These are phyloP conservation scores for Nomada ruficornis DNA, from an alignment of 2,888 invertebrate genomes.

Conservation along the genomic window DNA sequence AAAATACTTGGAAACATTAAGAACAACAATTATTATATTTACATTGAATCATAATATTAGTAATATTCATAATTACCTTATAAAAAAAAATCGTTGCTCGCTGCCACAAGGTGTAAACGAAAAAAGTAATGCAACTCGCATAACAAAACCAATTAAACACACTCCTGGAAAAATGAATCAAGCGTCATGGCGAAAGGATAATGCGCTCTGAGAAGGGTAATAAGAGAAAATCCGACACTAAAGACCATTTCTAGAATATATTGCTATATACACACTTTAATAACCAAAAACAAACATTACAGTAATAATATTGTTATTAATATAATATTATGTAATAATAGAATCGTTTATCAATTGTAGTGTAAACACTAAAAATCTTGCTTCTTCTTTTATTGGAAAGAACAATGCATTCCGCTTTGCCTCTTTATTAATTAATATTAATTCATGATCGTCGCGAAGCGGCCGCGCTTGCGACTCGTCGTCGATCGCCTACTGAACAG, in stretches of 20 bases:
- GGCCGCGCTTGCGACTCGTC: conserved; percentile 59
- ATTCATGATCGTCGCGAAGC: conserved; percentile 76
- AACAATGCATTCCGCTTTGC: conserved; percentile 76
- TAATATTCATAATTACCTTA: too few species aligned
- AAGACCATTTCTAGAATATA: conserved; percentile 76
- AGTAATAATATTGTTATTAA: conserved; percentile 82
- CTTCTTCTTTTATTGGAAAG: conserved; percentile 76
- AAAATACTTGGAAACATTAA: too few species aligned
- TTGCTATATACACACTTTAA: conserved; percentile 84
- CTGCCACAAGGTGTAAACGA: too few species aligned
- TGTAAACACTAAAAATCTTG: conserved; percentile 83
- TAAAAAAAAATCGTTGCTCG: too few species aligned
- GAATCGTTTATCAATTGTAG: conserved; percentile 83
- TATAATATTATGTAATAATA: conserved; percentile 83
- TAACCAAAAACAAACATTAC: conserved; percentile 84
- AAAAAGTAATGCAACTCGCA: too few species aligned
- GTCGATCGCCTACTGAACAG: conserved; percentile 44
- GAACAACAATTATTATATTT: too few species aligned
- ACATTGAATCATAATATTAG: too few species aligned
- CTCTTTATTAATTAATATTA: conserved; percentile 76
- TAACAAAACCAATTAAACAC: too few species aligned
- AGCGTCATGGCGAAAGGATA: too few species aligned
- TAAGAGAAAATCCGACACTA: conserved; percentile 42
- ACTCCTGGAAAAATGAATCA: too few species aligned
- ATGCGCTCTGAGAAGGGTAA: not conserved